A percentile compares a stretch with the other conserved stretches of the same genome.
phyloP scores from a whole-genome alignment of 1,140 invertebrate species.

The Lerema accius region DNA sequence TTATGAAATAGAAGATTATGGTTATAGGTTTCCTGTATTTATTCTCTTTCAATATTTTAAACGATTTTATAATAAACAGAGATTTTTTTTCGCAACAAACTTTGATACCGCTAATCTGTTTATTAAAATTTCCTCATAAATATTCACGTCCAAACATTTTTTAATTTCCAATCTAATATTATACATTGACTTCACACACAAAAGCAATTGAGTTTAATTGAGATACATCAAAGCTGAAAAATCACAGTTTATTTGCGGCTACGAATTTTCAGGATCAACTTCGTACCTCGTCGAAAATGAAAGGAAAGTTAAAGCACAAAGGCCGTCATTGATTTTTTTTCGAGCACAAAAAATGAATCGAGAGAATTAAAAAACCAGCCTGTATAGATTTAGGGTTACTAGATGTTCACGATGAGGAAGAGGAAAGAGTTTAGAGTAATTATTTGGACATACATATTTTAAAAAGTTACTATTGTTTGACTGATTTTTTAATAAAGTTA shows the following conservation, averaged over 20 bases:
- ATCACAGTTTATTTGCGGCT: constrained; percentile 63
- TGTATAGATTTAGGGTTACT: constrained; percentile 51
- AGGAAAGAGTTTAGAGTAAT: too few relatives aligned
- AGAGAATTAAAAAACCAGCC: constrained; percentile 68
- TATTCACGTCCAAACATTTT: constrained; percentile 48
- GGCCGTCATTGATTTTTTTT: constrained; percentile 68
- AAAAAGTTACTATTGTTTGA: too few relatives aligned
- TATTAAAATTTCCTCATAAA: constrained; percentile 39
- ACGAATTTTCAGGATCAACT: constrained; percentile 67
- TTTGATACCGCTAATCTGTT: constrained; percentile 19
- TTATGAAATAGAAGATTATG: too few relatives aligned
- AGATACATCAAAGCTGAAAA: constrained; percentile 69
- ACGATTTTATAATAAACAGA: too few relatives aligned
- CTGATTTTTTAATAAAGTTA: too few relatives aligned
- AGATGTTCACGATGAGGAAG: constrained; percentile 7
- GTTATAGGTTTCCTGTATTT: too few relatives aligned
- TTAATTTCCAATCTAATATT: constrained; percentile 39
- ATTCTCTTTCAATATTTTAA: too few relatives aligned
- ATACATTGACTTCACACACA: constrained; percentile 41
- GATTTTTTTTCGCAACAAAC: too few relatives aligned
- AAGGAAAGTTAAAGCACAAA: constrained; percentile 75
- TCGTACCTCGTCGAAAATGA: constrained; percentile 68
- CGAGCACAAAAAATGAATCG: constrained; percentile 70
- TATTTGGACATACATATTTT: too few relatives aligned
- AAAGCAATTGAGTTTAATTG: constrained; percentile 58